Base-by-base conservation (phyloP, 1,140 invertebrate genomes). In the Drosophila parvula region DNA sequence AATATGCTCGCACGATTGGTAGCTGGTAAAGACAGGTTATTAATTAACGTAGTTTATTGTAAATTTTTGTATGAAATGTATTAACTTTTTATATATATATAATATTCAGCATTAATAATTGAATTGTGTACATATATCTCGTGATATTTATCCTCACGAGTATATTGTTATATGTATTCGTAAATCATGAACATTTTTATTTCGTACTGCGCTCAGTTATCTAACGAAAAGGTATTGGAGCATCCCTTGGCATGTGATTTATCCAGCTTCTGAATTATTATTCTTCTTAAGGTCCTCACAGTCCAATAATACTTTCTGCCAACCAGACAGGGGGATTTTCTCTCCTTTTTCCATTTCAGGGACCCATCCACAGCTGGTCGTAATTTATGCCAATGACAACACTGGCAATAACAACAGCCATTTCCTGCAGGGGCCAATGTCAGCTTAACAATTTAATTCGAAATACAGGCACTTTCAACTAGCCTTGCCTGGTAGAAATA, bases 401-500 rank as follows among this genome's bases (percentile, higher is more conserved):
- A 68, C 73, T 81, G 74, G 61, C 57, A 30, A 60, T 32, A 69
- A 44, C 47, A 65, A 55, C 22, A 27, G 12, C 45, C 67, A 70
- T 45, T 68, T 47, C 28, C 62, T 16, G 36, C 27, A 43, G 41
- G 57, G 80, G 75, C 80, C 80, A 79, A 83, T 84, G 71, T 64
- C 81, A 80, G 62, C 81, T 73, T 65, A 83, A 80, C 53, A 67
- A 79, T 73, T 76, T 84, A 71, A 80, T 84, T 59, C 71, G 59
- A 83, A 83, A 64, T 47, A 47, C 48, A 53, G 63, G 50, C 36
- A 43, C 44, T 62, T 30, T 14, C 18, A 36, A 36, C 27, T 14
- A 28, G 27, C 12, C 30, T 16, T 40, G 36, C 10, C 10, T 12
- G 45, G n/a, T 18, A 44, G 18, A 73, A 71, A 41, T 58, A 73